phyloP scores from a whole-genome alignment of 2,797 vertebrate genomes.

The Enteromius trimaculatus region DNA sequence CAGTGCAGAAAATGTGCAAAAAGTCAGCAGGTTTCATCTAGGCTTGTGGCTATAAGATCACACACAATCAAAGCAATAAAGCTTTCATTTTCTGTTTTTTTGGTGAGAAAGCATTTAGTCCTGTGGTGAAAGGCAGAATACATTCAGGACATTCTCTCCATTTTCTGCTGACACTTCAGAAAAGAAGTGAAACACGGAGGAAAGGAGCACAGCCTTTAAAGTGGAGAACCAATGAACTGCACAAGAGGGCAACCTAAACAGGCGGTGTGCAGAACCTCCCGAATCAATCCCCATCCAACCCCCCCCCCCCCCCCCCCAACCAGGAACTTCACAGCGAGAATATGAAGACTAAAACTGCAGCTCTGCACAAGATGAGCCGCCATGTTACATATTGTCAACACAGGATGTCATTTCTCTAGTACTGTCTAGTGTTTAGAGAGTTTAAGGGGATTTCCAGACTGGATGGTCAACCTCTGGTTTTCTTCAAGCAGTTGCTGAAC shows the following conservation, averaged over 20 bases:
- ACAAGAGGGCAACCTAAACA: constrained; percentile 69
- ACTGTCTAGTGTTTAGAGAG: constrained; percentile 68
- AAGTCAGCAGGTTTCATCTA: not conserved
- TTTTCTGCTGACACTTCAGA: constrained; percentile 51
- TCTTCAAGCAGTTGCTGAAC: constrained; percentile 68
- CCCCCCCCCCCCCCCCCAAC: constrained; percentile 64
- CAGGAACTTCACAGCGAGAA: constrained; percentile 65
- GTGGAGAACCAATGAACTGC: constrained; percentile 51
- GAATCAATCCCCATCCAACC: constrained; percentile 73
- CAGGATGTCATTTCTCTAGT: constrained; percentile 70
- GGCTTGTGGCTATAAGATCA: not conserved
- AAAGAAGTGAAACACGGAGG: constrained; percentile 41
- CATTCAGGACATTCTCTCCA: constrained; percentile 35
- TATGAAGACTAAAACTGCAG: constrained; percentile 68
- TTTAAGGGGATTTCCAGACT: constrained; percentile 70
- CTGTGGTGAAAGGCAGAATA: constrained; percentile 36
- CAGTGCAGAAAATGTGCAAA: not conserved
- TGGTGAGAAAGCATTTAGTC: not conserved
- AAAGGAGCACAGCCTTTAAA: constrained; percentile 50
- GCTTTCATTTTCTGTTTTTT: constrained; percentile 1
- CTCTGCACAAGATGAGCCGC: constrained; percentile 69
- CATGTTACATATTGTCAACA: constrained; percentile 78
- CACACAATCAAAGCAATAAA: constrained; percentile 10
- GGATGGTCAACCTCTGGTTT: constrained; percentile 72
- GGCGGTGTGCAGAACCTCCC: constrained; percentile 58